phyloP scores from a whole-genome alignment of 2,888 invertebrate genomes.

The Pharmacophagus antenor region DNA sequence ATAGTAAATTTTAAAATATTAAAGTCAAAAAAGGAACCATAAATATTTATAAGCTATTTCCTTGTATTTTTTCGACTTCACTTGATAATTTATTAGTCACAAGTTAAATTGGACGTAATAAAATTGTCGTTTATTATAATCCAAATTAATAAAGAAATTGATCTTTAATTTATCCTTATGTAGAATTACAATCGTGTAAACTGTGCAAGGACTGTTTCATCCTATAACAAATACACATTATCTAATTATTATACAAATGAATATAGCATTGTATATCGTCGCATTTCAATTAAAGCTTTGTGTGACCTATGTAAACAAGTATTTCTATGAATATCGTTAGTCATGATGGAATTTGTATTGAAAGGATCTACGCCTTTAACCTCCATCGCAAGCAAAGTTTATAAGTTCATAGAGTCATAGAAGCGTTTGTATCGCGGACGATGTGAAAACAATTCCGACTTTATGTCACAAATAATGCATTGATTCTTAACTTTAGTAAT shows the following conservation, averaged over 20 bases:
- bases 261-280: background rate
- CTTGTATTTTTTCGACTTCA: too few relatives aligned
- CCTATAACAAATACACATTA: background rate
- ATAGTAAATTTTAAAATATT: too few relatives aligned
- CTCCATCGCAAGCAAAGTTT: slow-evolving; percentile 22
- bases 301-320: slow-evolving; percentile 20
- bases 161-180: background rate
- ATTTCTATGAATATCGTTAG: slow-evolving; percentile 26
- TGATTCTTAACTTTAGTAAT: background rate
- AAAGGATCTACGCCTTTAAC: slow-evolving; percentile 25
- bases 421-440: slow-evolving; percentile 6
- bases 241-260: background rate
- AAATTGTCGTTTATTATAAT: too few relatives aligned
- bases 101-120: too few relatives aligned
- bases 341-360: slow-evolving; percentile 29
- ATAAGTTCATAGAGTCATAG: slow-evolving; percentile 30
- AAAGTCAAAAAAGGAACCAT: too few relatives aligned
- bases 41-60: too few relatives aligned
- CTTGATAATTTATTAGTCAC: too few relatives aligned
- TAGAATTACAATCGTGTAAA: background rate
- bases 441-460: slow-evolving; percentile 6
- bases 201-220: background rate
- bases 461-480: slow-evolving; percentile 16
- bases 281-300: slow-evolving; percentile 6
- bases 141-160: background rate